These are phyloP conservation scores for Perodicticus potto DNA, from an alignment of 2,797 vertebrate genomes.

Conservation along the genomic window DNA sequence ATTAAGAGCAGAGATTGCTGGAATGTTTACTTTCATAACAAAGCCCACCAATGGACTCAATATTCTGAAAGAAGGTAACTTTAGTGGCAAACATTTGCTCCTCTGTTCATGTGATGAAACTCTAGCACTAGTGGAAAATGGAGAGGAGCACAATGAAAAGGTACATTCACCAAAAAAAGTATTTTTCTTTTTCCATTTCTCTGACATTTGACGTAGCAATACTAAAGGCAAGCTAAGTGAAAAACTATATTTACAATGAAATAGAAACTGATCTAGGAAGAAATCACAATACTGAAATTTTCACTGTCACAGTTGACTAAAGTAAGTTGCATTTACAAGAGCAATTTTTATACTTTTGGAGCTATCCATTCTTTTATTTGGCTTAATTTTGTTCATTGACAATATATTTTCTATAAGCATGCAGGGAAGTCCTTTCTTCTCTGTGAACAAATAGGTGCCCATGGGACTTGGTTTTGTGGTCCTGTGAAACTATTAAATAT, in stretches of 20 bases:
- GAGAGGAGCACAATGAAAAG: neutral
- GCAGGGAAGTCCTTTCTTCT: neutral
- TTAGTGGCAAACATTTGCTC: neutral
- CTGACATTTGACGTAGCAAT: neutral
- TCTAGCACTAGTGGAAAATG: neutral
- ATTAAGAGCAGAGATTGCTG: neutral
- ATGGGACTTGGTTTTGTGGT: neutral
- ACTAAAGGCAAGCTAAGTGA: neutral
- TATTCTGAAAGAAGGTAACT: neutral
- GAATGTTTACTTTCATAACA: neutral
- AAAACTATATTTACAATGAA: neutral
- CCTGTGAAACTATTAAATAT: neutral
- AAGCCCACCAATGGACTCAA: neutral
- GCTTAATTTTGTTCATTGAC: neutral
- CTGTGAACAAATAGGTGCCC: neutral
- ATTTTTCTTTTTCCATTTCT: neutral
- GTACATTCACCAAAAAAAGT: neutral
- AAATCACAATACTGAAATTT: slow-evolving; percentile 8
- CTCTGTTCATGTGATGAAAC: neutral
- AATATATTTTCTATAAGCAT: neutral
- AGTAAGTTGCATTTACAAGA: neutral
- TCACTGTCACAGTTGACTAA: neutral
- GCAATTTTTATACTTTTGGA: neutral
- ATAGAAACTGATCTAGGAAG: slow-evolving; percentile 1
- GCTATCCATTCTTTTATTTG: neutral